Base-by-base conservation (phyloP, 2,113 vertebrate genomes). In the Labrus mixtus region DNA sequence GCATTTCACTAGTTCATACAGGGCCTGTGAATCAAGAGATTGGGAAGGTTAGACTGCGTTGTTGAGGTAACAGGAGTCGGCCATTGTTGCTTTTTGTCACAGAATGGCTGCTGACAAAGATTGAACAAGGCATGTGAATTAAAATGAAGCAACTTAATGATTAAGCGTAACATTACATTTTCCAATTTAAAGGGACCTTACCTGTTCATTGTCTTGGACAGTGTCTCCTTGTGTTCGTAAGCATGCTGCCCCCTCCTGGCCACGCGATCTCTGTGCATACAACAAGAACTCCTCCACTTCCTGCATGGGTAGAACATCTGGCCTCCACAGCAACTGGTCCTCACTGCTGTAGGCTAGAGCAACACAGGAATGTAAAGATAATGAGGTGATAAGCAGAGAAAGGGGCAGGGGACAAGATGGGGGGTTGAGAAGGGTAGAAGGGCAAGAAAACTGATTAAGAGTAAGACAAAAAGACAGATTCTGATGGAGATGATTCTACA, bases 1-100 rank as follows among this genome's bases (percentile, higher is more conserved):
- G 89, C 97, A 99, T 84, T 98, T 98, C 61, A 98, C 97, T 83
- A 99, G 92, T 81, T 99, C 97, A 2, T 97, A 98, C 65, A 99
- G 94, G 7, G 96, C 97, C 97, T 99, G 81, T 25, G 76, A 20
- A 60, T 57, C 36, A 41, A 71, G 56, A 73, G 43, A 41, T 46
- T 3, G 3, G 45, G 3, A 1, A 50, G 37, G 3, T 68, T 10
- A 50, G 7, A 43, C 22, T 15, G 12, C 29, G 4, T 33, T 33
- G 29, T 33, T 33, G 29, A 33, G 6, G 29, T 33, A 33, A 33
- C 29, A 33, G 29, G 29, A 33, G 29, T 33, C 29, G 1, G 29
- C 29, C 4, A 33, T 33, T 33, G 29, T 33, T 33, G 6, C 29
- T 6, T 33, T 9, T 41, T 0, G 10, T 10, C 11, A 41, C 11